These are phyloP conservation scores for Helicoverpa armigera DNA, from an alignment of 1,140 invertebrate species.

Conservation along the genomic window DNA sequence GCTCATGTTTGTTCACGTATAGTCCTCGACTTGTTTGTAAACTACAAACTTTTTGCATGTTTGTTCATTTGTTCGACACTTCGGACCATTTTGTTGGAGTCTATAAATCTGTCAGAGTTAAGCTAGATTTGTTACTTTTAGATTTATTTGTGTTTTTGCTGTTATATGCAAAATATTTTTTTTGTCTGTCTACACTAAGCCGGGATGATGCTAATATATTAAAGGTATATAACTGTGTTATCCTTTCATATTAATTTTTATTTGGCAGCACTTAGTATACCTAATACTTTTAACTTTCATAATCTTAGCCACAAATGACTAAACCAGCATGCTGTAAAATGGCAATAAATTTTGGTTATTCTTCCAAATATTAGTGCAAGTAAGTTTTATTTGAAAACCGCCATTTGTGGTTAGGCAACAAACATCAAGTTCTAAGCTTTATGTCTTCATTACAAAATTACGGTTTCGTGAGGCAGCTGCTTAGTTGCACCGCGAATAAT, in stretches of 20 bases:
- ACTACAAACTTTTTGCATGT: conserved; percentile 28
- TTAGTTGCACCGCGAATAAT: conserved; percentile 1
- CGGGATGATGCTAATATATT: neutral
- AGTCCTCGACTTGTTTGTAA: neutral
- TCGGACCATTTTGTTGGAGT: conserved; percentile 11
- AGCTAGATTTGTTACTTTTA: neutral
- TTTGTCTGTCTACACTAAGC: too few relatives aligned
- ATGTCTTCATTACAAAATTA: conserved; percentile 57
- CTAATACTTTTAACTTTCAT: neutral
- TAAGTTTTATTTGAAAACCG: conserved; percentile 25
- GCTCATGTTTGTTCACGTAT: conserved; percentile 3
- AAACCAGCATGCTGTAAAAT: neutral
- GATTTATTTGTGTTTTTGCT: neutral
- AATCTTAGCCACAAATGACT: neutral
- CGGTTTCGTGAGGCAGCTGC: conserved; percentile 26
- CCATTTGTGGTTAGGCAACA: conserved; percentile 47
- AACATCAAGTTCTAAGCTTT: conserved; percentile 53
- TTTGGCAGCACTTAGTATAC: too few relatives aligned
- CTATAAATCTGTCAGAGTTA: conserved; percentile 11
- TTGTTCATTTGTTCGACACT: conserved; percentile 15
- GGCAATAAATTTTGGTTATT: neutral
- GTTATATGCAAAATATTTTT: too few relatives aligned
- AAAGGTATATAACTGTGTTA: too few relatives aligned
- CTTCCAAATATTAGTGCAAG: conserved; percentile 2
- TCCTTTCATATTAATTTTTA: too few relatives aligned